phyloP scores from a whole-genome alignment of 2,113 vertebrate genomes.

The Todiramphus saurophagus region DNA sequence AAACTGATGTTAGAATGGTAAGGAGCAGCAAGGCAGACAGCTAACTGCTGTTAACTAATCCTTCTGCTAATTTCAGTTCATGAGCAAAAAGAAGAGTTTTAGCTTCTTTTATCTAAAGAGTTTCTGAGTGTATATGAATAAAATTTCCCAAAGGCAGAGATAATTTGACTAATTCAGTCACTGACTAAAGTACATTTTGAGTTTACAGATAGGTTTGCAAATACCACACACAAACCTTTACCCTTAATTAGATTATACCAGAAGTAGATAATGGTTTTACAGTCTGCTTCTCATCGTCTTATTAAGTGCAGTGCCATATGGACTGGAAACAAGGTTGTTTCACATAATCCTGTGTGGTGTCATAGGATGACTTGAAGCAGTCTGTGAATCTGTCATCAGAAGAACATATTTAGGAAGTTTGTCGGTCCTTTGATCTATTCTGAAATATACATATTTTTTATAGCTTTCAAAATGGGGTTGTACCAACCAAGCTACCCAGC shows the following conservation, averaged over 20 bases:
- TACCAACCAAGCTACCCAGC: not conserved
- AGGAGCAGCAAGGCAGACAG: not conserved
- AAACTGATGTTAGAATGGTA: not conserved
- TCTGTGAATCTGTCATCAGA: not conserved
- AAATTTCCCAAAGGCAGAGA: not conserved
- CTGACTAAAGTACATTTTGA: not conserved
- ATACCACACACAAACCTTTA: not conserved
- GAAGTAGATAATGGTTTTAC: not conserved
- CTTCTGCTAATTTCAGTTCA: not conserved
- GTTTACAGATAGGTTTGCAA: not conserved
- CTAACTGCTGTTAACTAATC: not conserved
- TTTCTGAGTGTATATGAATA: not conserved
- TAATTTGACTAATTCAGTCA: not conserved
- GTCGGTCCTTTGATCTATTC: not conserved
- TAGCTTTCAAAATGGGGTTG: not conserved
- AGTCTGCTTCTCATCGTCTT: not conserved
- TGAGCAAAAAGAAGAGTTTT: not conserved
- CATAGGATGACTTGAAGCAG: not conserved
- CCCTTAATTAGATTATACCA: not conserved
- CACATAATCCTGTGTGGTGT: not conserved
- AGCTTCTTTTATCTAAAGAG: not conserved
- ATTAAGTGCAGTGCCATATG: not conserved
- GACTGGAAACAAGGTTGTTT: not conserved
- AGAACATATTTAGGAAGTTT: not conserved
- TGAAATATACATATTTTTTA: not conserved